A percentile compares a stretch with the other conserved stretches of the same genome.
Conservation (phyloP, 2,888 invertebrate genomes). For the Cryptus viduatorius region DNA sequence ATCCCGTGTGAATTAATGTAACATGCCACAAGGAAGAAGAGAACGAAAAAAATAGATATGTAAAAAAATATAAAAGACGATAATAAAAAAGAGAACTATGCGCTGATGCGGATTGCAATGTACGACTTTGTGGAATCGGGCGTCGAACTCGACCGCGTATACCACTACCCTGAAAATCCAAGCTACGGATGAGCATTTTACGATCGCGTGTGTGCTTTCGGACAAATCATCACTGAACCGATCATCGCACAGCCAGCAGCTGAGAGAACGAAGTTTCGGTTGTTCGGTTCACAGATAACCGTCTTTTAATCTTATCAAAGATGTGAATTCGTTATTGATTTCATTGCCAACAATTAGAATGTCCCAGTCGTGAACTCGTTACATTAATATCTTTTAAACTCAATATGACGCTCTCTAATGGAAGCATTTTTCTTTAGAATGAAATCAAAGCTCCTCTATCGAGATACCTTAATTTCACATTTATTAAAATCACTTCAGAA, state of each 20-base stretch:
- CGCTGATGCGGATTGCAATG: conserved; percentile 53
- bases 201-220: conserved; percentile 25
- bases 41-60: background rate
- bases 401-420: background rate
- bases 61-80: conserved; percentile 8
- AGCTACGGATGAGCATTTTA: conserved; percentile 62
- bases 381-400: background rate
- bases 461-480: too few species aligned
- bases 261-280: conserved; percentile 13
- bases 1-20: conserved; percentile 7
- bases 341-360: background rate
- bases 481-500: too few species aligned
- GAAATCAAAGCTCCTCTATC: too few species aligned
- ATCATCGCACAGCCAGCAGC: conserved; percentile 26
- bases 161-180: conserved; percentile 71
- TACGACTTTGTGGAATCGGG: conserved; percentile 64
- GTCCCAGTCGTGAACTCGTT: background rate
- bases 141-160: conserved; percentile 64
- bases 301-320: background rate
- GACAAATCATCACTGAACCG: conserved; percentile 30
- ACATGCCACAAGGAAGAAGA: conserved; percentile 1
- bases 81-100: conserved; percentile 14
- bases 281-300: conserved; percentile 3
- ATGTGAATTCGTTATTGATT: background rate
- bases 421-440: too few species aligned